Evolutionary conservation across 1,140 invertebrate species (phyloP).

Genomic region (Trachymyrmex septentrionalis): DNA sequence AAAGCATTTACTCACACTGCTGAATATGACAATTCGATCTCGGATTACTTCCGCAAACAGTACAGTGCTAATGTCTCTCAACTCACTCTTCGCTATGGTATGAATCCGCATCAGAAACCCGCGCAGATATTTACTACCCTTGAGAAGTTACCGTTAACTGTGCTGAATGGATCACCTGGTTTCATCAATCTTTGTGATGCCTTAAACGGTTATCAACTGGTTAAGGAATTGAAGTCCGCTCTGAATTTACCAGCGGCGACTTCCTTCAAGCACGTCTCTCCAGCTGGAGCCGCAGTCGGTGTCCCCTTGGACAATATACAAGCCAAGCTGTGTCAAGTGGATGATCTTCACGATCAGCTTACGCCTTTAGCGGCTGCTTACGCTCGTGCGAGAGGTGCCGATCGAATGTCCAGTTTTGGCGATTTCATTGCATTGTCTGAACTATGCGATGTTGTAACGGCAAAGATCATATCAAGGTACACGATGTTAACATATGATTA

Average conservation of each 20-base stretch:
- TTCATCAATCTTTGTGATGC: slow-evolving; percentile 99
- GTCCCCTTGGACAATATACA: slow-evolving; percentile 91
- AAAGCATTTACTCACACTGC: slow-evolving; percentile 99
- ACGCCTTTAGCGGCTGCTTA: slow-evolving; percentile 97
- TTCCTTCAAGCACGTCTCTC: slow-evolving; percentile 99
- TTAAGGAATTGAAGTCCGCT: slow-evolving; percentile 94
- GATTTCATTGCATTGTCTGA: slow-evolving; percentile 99
- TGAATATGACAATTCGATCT: slow-evolving; percentile 97
- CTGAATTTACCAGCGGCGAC: slow-evolving; percentile 96
- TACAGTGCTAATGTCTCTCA: slow-evolving; percentile 93
- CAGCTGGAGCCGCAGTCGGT: slow-evolving; percentile 97
- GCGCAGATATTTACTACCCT: slow-evolving; percentile 96
- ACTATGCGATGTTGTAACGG: slow-evolving; percentile 95
- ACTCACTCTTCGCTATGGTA: slow-evolving; percentile 96
- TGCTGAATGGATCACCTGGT: slow-evolving; percentile 97
- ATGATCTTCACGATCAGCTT: slow-evolving; percentile 92
- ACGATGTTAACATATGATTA: neutral
- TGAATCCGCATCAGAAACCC: slow-evolving; percentile 99
- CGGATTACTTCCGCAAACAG: slow-evolving; percentile 97
- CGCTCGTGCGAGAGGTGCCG: slow-evolving; percentile 97
- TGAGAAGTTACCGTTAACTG: slow-evolving; percentile 94
- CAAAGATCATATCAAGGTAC: slow-evolving; percentile 90
- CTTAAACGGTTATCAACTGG: slow-evolving; percentile 98
- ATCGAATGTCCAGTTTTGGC: slow-evolving; percentile 99
- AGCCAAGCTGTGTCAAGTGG: slow-evolving; percentile 97